Evolutionary conservation across 2,797 vertebrate species (phyloP), one percentile per base, ranked within the genome.

Genomic region (Salmo trutta): DNA sequence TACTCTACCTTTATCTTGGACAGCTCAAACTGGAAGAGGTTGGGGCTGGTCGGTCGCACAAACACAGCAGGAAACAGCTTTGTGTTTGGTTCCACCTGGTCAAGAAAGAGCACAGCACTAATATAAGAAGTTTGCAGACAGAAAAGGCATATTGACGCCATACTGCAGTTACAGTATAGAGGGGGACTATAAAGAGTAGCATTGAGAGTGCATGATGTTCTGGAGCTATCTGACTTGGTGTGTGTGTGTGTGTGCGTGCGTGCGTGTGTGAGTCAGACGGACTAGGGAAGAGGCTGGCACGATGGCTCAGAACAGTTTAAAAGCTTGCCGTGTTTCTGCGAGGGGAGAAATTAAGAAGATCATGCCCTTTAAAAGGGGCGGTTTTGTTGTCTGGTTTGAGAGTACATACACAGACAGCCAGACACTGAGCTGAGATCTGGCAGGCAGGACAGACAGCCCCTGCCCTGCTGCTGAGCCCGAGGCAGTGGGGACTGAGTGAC

Each of bases 51-150:
- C 47, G 98, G 98, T 81, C 93, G 95, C 81, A 99, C 92, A 90
- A 99, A 99, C 78, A 97, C 94, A 3, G 98, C 97, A 80, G 98
- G 97, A 73, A 99, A 99, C 70, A 99, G 94, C 85, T 98, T 99
- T 73, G 98, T 97, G 85, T 97, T 97, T 78, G 97, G 97, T 89
- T 99, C 98, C 92, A 99, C 96, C 98, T 99, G 82, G 77, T 76
- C 14, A 4, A 31, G 65, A 67, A 67, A 67, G 4, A 73, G 80
- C 65, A 82, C 47, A 86, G 77, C 52, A 69, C 14, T 71, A 59
- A 56, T 1, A 29, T 14, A n/a, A 67, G 3, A 67, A 29, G 1
- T 51, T 47, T 78, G 78, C 54, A 76, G 75, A 53, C 86, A 79
- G 81, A 33, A n/a, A 27, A 75, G 29, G 73, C 79, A 47, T 14